Evolutionary conservation across 2,797 vertebrate species (phyloP).

Genomic region (Heteromormyrus szaboi): DNA sequence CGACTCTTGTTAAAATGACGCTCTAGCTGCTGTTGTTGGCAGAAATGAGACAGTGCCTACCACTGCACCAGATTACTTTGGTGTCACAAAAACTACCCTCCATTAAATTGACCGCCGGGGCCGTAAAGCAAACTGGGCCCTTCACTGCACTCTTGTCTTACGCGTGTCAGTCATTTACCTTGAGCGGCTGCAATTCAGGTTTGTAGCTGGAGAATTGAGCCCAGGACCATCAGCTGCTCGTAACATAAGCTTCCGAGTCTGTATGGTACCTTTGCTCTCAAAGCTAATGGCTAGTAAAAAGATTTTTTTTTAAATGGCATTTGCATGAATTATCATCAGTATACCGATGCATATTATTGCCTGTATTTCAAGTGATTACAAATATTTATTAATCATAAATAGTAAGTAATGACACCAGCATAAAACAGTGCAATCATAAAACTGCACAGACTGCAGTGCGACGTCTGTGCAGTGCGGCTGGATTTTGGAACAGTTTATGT

Average conservation of each 20-base stretch:
- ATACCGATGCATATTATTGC: background rate
- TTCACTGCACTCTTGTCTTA: no score
- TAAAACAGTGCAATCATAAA: background rate
- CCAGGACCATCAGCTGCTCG: background rate
- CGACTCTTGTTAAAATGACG: background rate
- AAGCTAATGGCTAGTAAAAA: background rate
- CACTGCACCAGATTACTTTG: background rate
- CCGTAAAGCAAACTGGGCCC: background rate
- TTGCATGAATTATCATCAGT: background rate
- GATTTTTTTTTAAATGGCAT: background rate
- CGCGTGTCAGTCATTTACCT: background rate
- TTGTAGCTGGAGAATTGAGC: background rate
- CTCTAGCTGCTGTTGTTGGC: background rate
- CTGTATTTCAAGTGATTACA: background rate
- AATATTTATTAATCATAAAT: background rate
- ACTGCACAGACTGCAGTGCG: background rate
- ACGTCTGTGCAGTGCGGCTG: background rate
- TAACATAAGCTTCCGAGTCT: background rate
- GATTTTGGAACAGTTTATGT: background rate
- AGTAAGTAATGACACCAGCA: background rate
- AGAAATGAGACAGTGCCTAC: background rate
- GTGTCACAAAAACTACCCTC: background rate
- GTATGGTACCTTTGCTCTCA: background rate
- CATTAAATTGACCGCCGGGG: background rate
- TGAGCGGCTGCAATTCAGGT: background rate